Base-by-base conservation (phyloP, 2,888 invertebrate species). In the Lypha dubia region DNA sequence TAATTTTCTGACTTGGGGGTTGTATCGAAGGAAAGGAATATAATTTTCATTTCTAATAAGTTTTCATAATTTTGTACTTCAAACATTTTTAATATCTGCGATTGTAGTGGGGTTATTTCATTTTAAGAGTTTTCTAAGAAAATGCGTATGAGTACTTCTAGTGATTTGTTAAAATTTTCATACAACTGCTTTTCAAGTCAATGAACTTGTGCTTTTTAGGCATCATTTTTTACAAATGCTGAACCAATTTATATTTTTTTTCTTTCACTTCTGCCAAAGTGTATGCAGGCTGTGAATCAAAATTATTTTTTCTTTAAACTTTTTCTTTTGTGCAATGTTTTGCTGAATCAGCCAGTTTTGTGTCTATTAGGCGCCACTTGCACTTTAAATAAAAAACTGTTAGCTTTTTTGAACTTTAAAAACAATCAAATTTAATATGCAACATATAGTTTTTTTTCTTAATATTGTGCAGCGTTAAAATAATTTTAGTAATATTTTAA, bases 281-380 rank as follows among this genome's bases (percentile, higher is more conserved):
- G 24, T 58, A 35, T 60, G 79, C 65, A 65, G 41, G 49, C 70
- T 76, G 81, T 71, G 63, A 51, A 58, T 22, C 32, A 73, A 41
- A 56, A 13, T 65, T 28, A 20, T 53, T 68, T 35, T 51, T 74
- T 22, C 9, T 22, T 62, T n/a, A n/a, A n/a, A n/a, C 15, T 53
- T 49, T 44, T 46, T 15, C 24, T 49, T 67, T 17, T 63, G 11
- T 32, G 41, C 9, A 70, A 70, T 49, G 28, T 71, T 75, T 70
- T 70, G 77, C 70, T 79, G 77, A 81, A 79, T 74, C 81, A 81
- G 81, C 73, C 73, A 68, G 56, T 68, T 44, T 38, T 63, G 74
- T 77, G 84, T 79, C 77, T 70, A 67, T 70, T 81, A 81, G 84
- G 77, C 84, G 84, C 77, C 84, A 81, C 44, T 77, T 35, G 73